Evolutionary conservation across 2,113 vertebrate genomes (phyloP), one percentile per base, ranked within the genome.

Genomic region (Lepus timidus): DNA sequence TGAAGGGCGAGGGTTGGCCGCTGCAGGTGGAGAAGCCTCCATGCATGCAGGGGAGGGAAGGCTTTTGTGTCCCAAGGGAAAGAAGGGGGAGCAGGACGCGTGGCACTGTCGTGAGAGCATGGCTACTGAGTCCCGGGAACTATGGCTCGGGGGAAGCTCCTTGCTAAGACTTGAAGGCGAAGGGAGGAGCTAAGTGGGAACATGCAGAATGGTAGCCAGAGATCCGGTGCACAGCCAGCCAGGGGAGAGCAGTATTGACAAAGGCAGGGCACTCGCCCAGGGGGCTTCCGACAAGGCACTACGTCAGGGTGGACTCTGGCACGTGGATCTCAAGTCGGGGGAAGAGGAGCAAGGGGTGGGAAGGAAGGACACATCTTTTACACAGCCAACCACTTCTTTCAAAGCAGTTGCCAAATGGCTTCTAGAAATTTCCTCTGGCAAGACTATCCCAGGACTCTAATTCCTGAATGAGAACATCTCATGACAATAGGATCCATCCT

Each of bases 221-320:
- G 27, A 6, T 0, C 16, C 0, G 22, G 67, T 0, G 4, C 20
- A 1, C 1, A 1, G 2, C 31, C 64, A 9, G 17, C 44, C 12
- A 17, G 51, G 3, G 4, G n/a, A 78, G 17, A 67, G 20, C 44
- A 44, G 44, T 5, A 44, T 1, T 1, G 44, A 7, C 16, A 31
- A 27, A 5, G 58, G 49, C 2, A 11, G 23, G n/a, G n/a, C 51
- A 10, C 27, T 5, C 1, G 4, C 0, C 8, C 70, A 75, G 62
- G 0, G 4, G 4, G 33, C 14, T 7, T 33, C 36, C 80, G 3
- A 31, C 0, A 2, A 12, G 33, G 39, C 3, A 17, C 65, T 52
- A 25, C 19, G 2, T 61, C 0, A 2, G 0, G 1, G 31, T 62
- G 65, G 44, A 2, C 3, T 0, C 10, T 9, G 9, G 44, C 44